Evolutionary conservation across 1,140 invertebrate genomes (phyloP).

Genomic region (Drosophila simulans): DNA sequence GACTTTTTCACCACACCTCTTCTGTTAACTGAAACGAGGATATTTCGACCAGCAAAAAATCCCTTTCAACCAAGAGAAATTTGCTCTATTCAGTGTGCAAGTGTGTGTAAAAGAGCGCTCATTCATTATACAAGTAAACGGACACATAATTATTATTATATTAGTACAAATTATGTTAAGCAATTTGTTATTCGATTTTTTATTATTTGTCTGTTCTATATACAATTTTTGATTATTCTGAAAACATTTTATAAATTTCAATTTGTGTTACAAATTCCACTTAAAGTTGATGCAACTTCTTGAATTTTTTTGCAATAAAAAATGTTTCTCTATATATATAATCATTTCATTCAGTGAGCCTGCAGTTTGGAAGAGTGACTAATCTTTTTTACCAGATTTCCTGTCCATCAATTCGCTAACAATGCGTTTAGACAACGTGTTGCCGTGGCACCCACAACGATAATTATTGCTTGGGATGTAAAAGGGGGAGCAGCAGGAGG

Average conservation of each 20-base stretch:
- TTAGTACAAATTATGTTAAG: too few relatives aligned
- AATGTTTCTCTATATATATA: too few relatives aligned
- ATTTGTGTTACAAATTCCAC: too few relatives aligned
- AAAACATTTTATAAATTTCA: too few relatives aligned
- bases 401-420: constrained; percentile 19
- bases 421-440: constrained; percentile 73
- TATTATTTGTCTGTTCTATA: too few relatives aligned
- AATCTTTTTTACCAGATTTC: constrained; percentile 6
- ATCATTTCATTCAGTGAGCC: neutral
- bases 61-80: constrained; percentile 15
- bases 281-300: too few relatives aligned
- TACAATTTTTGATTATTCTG: too few relatives aligned
- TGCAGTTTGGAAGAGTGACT: neutral
- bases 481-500: neutral
- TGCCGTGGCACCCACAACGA: constrained; percentile 12
- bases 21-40: neutral
- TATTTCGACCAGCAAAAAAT: constrained; percentile 10
- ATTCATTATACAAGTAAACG: too few relatives aligned
- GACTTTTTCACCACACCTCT: constrained; percentile 17
- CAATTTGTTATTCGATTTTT: too few relatives aligned
- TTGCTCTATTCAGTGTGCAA: neutral
- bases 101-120: too few relatives aligned
- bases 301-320: too few relatives aligned
- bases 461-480: constrained; percentile 20
- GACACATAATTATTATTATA: too few relatives aligned